phyloP scores from a whole-genome alignment of 2,797 vertebrate species.

The Acipenser transmontanus region DNA sequence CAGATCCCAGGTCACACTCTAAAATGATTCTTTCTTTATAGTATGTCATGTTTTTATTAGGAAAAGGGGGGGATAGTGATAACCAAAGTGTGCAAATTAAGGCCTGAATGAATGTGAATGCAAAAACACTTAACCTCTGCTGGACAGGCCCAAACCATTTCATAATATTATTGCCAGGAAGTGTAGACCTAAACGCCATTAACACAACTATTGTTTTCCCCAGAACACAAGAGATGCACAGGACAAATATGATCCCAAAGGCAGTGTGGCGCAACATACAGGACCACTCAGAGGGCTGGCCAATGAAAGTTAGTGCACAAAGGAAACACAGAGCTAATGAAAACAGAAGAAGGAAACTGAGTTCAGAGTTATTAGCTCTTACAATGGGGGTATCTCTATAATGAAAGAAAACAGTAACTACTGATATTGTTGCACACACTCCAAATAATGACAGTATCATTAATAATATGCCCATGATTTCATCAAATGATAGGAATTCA shows the following conservation, averaged over 20 bases:
- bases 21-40: slow-evolving; percentile 4
- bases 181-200: slow-evolving; percentile 7
- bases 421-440: not conserved
- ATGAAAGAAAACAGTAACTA: slow-evolving; percentile 1
- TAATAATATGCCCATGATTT: slow-evolving; percentile 3
- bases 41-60: not conserved
- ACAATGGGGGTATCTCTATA: not conserved
- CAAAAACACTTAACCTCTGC: slow-evolving; percentile 6
- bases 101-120: not conserved
- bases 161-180: slow-evolving; percentile 5
- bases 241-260: slow-evolving; percentile 7
- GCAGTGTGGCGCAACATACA: slow-evolving; percentile 7
- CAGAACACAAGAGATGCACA: slow-evolving; percentile 8
- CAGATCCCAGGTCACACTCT: not conserved
- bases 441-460: slow-evolving; percentile 1
- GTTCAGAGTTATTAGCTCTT: slow-evolving; percentile 4
- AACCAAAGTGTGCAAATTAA: not conserved
- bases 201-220: slow-evolving; percentile 9
- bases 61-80: not conserved
- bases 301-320: slow-evolving; percentile 4
- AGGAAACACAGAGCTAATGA: slow-evolving; percentile 2
- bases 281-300: slow-evolving; percentile 5
- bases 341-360: slow-evolving; percentile 6
- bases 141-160: slow-evolving; percentile 2
- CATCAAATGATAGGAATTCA: slow-evolving; percentile 5